These are phyloP conservation scores for Enteromius unitaeniatus DNA, from an alignment of 2,797 vertebrate species.

Conservation along the genomic window DNA sequence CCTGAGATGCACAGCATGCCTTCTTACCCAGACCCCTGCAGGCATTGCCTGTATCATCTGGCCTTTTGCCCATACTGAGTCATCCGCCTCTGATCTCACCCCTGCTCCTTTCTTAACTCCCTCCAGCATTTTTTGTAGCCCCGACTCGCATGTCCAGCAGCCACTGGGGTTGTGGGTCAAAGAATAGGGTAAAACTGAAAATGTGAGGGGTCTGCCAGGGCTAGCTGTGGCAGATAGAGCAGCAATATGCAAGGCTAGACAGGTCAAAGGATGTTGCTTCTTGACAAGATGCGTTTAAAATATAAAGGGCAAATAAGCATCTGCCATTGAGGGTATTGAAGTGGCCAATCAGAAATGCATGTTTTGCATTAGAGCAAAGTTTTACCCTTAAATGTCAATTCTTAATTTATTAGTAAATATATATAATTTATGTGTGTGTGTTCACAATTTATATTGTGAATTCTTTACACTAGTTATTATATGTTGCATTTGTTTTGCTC, in stretches of 20 bases:
- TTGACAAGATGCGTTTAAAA: slow-evolving; percentile 40
- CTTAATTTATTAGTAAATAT: background rate
- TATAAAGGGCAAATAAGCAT: slow-evolving; percentile 48
- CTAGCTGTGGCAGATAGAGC: slow-evolving; percentile 26
- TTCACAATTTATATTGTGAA: too few relatives aligned
- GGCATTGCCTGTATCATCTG: slow-evolving; percentile 67
- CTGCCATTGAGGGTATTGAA: slow-evolving; percentile 22
- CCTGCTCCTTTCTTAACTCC: slow-evolving; percentile 40
- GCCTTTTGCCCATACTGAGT: slow-evolving; percentile 68
- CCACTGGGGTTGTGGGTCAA: slow-evolving; percentile 42
- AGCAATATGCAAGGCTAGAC: background rate
- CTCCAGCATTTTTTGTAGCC: slow-evolving; percentile 27
- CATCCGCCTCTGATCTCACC: slow-evolving; percentile 41
- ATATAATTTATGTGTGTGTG: too few relatives aligned
- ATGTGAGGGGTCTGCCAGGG: slow-evolving; percentile 69
- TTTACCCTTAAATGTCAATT: background rate
- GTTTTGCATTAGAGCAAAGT: background rate
- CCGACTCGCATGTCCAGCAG: background rate
- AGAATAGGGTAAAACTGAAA: slow-evolving; percentile 56
- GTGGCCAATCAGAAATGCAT: background rate
- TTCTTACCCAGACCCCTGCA: slow-evolving; percentile 60
- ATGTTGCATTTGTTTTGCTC: background rate
- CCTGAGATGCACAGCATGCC: slow-evolving; percentile 71
- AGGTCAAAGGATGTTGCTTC: slow-evolving; percentile 10
- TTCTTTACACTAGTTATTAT: too few relatives aligned